Evolutionary conservation across 1,140 invertebrate genomes (phyloP).

Genomic region (Ditylenchus dipsaci): DNA sequence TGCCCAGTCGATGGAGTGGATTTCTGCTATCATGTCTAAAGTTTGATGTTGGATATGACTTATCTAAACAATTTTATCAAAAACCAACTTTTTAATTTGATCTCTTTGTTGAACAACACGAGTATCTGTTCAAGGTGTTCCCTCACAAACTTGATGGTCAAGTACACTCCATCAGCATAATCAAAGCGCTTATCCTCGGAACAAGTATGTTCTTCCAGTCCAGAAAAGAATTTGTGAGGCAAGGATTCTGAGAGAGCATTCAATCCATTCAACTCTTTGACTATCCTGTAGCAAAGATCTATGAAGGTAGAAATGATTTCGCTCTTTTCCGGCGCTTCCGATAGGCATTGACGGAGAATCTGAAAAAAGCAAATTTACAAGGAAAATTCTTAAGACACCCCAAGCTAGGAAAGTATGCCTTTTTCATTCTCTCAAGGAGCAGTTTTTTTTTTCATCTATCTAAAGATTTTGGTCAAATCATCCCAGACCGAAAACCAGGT

Average conservation of each 20-base stretch:
- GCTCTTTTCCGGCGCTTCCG: conserved; percentile 12
- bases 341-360: conserved; percentile 28
- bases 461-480: too few species aligned
- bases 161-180: conserved; percentile 22
- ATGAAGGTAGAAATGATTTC: conserved; percentile 1
- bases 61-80: conserved; percentile 7
- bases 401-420: too few species aligned
- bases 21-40: conserved; percentile 14
- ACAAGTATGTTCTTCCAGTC: not conserved
- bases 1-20: conserved; percentile 26
- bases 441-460: too few species aligned
- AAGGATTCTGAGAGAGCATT: not conserved
- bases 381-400: too few species aligned
- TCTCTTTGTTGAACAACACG: conserved; percentile 5
- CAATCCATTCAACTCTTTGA: conserved; percentile 2
- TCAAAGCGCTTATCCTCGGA: not conserved
- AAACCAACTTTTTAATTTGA: not conserved
- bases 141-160: conserved; percentile 27
- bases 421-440: too few species aligned
- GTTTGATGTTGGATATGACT: too few species aligned
- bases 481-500: too few species aligned
- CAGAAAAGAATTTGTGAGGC: conserved; percentile 5
- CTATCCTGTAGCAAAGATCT: conserved; percentile 8
- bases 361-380: conserved; percentile 14
- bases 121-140: conserved; percentile 27